These are phyloP conservation scores for Palythoa heliodiscus DNA, from an alignment of 92 coral and sea anemone species.

Conservation along the genomic window DNA sequence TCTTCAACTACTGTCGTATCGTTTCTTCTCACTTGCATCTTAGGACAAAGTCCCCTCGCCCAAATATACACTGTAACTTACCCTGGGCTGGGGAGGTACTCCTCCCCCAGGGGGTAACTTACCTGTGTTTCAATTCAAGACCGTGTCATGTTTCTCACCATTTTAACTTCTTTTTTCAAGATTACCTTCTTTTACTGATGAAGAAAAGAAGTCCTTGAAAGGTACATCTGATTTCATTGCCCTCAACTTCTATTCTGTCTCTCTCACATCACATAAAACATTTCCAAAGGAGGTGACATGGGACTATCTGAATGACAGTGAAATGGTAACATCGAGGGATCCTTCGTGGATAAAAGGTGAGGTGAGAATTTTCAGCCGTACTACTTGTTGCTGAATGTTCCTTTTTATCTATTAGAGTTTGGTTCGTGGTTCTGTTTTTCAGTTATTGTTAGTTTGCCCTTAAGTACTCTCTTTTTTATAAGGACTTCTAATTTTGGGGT, in stretches of 20 bases:
- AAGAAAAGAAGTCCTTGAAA: slow-evolving; percentile 69
- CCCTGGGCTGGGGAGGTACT: no score
- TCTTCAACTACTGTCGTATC: no score
- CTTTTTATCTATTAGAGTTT: no score
- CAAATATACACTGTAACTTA: no score
- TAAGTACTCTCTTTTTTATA: no score
- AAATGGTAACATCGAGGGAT: slow-evolving; percentile 61
- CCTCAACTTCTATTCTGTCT: slow-evolving; percentile 81
- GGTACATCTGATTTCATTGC: slow-evolving; percentile 93
- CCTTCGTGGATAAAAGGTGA: slow-evolving; percentile 85
- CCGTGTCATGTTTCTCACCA: background rate
- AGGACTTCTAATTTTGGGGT: no score
- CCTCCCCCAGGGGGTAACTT: no score
- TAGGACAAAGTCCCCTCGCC: no score
- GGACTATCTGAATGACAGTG: slow-evolving; percentile 83
- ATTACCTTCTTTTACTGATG: slow-evolving; percentile 77
- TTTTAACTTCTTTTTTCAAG: slow-evolving; percentile 30
- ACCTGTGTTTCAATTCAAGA: background rate
- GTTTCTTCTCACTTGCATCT: no score
- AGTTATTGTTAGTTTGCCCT: no score
- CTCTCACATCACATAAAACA: slow-evolving; percentile 65
- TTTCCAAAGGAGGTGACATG: slow-evolving; percentile 64
- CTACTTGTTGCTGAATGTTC: background rate
- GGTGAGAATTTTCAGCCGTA: background rate
- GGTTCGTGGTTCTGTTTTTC: no score